Percentiles rank a stretch among this genome's conserved stretches.
These are phyloP conservation scores for Diaphora mendica DNA, from an alignment of 2,888 invertebrate species.

Conservation along the genomic window DNA sequence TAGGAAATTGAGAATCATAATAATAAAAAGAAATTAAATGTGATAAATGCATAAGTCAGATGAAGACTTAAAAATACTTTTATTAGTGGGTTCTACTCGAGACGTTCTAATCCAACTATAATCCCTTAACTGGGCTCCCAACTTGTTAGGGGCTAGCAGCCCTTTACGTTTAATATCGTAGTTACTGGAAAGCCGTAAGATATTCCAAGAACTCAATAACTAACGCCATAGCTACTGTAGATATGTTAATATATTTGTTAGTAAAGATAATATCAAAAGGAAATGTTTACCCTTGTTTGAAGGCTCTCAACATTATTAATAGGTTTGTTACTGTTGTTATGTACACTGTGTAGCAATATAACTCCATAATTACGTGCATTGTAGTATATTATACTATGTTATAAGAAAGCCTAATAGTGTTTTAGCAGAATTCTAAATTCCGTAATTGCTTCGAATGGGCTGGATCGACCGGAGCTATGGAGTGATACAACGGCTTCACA, in stretches of 20 bases:
- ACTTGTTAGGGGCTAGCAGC: slow-evolving; percentile 28
- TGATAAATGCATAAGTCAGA: not conserved
- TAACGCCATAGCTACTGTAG: not conserved
- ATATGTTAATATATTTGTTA: not conserved
- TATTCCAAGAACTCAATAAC: not conserved
- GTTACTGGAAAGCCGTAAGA: not conserved
- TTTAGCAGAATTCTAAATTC: too few relatives aligned
- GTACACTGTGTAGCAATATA: too few relatives aligned
- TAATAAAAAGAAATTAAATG: not conserved
- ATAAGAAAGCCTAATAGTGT: too few relatives aligned
- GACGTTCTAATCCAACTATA: slow-evolving; percentile 13
- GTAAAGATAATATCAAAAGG: not conserved
- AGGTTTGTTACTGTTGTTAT: too few relatives aligned
- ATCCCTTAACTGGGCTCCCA: slow-evolving; percentile 12
- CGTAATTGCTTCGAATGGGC: too few relatives aligned
- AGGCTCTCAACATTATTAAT: too few relatives aligned
- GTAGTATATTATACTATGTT: too few relatives aligned
- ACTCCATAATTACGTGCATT: too few relatives aligned
- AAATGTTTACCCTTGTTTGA: too few relatives aligned
- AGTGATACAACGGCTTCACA: too few relatives aligned
- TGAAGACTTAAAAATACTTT: not conserved
- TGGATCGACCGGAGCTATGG: too few relatives aligned
- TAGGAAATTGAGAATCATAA: not conserved
- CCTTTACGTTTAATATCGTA: not conserved
- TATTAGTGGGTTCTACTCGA: slow-evolving; percentile 5